Evolutionary conservation across 2,888 invertebrate species (phyloP).

Genomic region (Dolichopus griseipennis): DNA sequence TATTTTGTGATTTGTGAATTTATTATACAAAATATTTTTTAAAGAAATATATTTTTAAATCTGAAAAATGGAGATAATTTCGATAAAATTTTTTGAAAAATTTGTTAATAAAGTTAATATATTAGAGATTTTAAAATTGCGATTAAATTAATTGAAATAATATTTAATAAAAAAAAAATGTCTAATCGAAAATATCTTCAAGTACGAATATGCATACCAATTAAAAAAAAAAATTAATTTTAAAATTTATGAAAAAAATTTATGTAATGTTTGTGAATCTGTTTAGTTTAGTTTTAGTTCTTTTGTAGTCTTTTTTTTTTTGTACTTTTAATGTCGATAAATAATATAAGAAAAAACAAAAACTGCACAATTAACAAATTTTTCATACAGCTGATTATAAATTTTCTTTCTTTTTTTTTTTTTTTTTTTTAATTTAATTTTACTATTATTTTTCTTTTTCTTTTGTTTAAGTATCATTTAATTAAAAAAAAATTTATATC

Average conservation of each 20-base stretch:
- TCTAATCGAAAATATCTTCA: no score
- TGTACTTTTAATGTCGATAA: not conserved
- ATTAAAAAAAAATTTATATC: not conserved
- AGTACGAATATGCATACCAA: no score
- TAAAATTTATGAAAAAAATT: not conserved
- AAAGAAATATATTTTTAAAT: no score
- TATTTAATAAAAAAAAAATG: no score
- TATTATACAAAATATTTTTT: no score
- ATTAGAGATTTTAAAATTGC: no score
- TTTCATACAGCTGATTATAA: not conserved
- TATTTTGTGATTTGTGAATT: no score
- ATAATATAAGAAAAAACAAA: not conserved
- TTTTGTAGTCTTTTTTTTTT: not conserved
- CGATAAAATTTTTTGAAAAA: no score
- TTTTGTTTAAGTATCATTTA: not conserved
- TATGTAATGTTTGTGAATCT: slow-evolving; percentile 1
- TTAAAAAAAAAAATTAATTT: no score
- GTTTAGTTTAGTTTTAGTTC: not conserved
- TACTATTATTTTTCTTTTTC: not conserved
- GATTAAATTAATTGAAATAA: no score
- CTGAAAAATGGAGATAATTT: no score
- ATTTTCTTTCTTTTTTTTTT: not conserved
- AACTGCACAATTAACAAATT: not conserved
- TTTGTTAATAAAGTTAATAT: no score
- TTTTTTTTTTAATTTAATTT: not conserved